Evolutionary conservation across 2,888 invertebrate species (phyloP), one percentile per base, ranked within the genome.

Genomic region (Taenaris catops): DNA sequence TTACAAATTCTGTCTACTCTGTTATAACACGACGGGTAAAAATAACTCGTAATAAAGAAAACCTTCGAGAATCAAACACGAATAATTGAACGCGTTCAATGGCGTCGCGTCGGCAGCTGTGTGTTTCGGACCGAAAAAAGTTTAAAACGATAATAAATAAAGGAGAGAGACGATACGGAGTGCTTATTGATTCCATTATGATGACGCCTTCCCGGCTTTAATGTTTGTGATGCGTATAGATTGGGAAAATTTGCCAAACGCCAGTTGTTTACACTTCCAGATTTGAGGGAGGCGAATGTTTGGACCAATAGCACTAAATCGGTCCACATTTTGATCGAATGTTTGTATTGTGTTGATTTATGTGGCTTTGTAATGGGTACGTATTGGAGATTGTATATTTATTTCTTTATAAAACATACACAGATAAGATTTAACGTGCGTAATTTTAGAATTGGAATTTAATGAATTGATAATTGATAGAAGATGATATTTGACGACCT

Each of bases 131-230:
- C 10, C 23, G 16, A 18, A 31, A 40, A 35, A 32, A 35, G 17
- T 24, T 35, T 23, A 23, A 31, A 27, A 26, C 18, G 9, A 25
- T 38, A 31, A 39, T 34, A 42, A 38, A 35, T 26, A 34, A 34
- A 26, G 19, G 23, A 12, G 28, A 28, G 17, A 25, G 17, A 31
- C 41, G 27, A 12, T 17, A n/a, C 19, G 8, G 25, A 28, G 20
- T 24, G 31, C 20, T 33, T 38, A 42, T 42, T 38, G 41, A 42
- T 42, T 34, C 12, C 24, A 28, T 38, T 32, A 34, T 24, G 23
- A 35, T 29, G 38, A 34, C 20, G 19, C 19, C 20, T 24, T 34
- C 34, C 29, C 29, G 32, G 37, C 25, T 25, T 7, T 10, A 8
- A n/a, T 6, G 8, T 7, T 26, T 20, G 9, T 8, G 6, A 21